phyloP scores from a whole-genome alignment of 2,113 vertebrate genomes.

The Nettapus auritus region DNA sequence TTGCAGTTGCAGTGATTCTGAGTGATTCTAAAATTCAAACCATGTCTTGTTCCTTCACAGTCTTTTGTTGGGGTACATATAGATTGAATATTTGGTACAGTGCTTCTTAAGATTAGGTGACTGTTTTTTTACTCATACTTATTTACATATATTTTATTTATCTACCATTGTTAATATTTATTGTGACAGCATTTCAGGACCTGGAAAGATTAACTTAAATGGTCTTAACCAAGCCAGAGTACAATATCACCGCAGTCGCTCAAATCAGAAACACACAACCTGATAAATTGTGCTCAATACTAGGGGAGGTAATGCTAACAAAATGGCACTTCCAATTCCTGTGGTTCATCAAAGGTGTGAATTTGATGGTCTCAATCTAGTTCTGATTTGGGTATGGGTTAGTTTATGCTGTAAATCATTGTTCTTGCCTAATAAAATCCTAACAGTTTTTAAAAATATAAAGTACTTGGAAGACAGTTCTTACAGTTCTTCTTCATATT shows the following conservation, averaged over 20 bases:
- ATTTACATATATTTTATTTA: background rate
- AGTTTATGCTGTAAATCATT: background rate
- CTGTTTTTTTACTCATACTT: background rate
- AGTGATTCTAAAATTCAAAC: background rate
- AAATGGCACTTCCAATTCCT: background rate
- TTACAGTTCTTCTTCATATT: background rate
- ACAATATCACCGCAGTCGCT: background rate
- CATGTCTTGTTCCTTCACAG: background rate
- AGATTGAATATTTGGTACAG: background rate
- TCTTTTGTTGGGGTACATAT: background rate
- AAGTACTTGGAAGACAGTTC: background rate
- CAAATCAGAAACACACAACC: background rate
- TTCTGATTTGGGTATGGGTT: background rate
- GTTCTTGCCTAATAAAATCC: background rate
- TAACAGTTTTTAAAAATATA: background rate
- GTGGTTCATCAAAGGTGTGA: background rate
- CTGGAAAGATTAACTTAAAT: background rate
- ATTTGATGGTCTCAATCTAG: background rate
- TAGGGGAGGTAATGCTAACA: accelerated
- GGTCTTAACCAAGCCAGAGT: background rate
- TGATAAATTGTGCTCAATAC: background rate
- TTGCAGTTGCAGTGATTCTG: background rate
- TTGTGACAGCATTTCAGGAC: background rate
- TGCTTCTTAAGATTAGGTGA: background rate
- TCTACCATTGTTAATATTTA: background rate